A percentile compares a stretch with the other conserved stretches of the same genome.
Evolutionary conservation across 2,797 vertebrate species (phyloP).

Genomic region (Tragelaphus eurycerus): DNA sequence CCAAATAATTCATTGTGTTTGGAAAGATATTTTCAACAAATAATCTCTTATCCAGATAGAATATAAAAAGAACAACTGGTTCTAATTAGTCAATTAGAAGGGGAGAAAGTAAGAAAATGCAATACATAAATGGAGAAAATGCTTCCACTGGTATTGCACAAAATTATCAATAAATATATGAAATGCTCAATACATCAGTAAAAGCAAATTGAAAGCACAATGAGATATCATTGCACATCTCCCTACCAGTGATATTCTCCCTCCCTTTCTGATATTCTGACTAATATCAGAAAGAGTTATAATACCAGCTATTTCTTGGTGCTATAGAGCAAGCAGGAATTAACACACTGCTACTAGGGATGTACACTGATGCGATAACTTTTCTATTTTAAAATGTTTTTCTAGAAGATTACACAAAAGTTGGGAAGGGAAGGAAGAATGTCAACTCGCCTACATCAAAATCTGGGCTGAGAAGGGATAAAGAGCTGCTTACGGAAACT

Average conservation of each 20-base stretch:
- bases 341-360: not conserved
- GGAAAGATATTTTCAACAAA: not conserved
- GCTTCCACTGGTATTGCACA: not conserved
- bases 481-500: constrained; percentile 54
- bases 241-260: not conserved
- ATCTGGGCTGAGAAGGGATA: not conserved
- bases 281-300: not conserved
- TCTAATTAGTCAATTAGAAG: not conserved
- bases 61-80: not conserved
- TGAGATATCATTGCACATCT: not conserved
- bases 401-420: constrained; percentile 76
- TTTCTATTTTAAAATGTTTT: constrained; percentile 60
- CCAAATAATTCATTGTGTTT: not conserved
- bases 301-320: not conserved
- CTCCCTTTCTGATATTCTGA: no score
- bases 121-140: not conserved
- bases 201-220: not conserved
- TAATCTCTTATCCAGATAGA: not conserved
- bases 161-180: not conserved
- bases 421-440: constrained; percentile 32
- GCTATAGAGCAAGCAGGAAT: not conserved
- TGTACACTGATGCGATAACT: not conserved
- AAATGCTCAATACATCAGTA: not conserved
- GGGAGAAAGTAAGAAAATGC: not conserved
- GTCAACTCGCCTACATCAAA: constrained; percentile 35